Percentiles rank a stretch among this genome's conserved stretches.
phyloP scores from a whole-genome alignment of 1,140 invertebrate species.

The Drusus annulatus region DNA sequence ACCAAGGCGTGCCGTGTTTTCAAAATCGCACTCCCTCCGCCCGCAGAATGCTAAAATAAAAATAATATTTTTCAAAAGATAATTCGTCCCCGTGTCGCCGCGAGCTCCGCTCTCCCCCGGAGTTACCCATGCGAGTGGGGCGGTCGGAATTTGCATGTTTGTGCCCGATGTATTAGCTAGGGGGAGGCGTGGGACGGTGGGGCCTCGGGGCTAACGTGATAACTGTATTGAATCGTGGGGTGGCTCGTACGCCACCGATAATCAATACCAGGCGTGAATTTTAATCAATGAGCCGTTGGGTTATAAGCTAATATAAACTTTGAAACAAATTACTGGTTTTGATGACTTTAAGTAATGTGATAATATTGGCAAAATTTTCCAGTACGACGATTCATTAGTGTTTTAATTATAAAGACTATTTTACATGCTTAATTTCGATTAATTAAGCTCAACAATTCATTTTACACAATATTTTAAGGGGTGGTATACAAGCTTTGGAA shows the following conservation, averaged over 20 bases:
- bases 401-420: no score
- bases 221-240: conserved; percentile 27
- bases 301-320: no score
- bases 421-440: no score
- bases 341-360: no score
- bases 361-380: no score
- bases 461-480: no score
- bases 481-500: no score
- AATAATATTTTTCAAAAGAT: neutral
- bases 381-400: no score
- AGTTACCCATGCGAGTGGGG: conserved; percentile 26
- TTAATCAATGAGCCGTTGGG: no score
- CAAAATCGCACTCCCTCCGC: conserved; percentile 12
- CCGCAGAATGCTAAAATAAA: conserved; percentile 26
- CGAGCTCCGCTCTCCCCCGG: neutral
- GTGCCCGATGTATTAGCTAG: conserved; percentile 54
- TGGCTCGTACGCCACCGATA: conserved; percentile 3
- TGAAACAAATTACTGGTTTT: no score
- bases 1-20: neutral
- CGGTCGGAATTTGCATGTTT: conserved; percentile 56
- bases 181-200: conserved; percentile 25
- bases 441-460: no score
- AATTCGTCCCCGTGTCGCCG: conserved; percentile 17
- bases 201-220: conserved; percentile 33
- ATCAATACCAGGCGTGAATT: neutral